phyloP scores from a whole-genome alignment of 2,797 vertebrate species.

The Ceryle rudis region DNA sequence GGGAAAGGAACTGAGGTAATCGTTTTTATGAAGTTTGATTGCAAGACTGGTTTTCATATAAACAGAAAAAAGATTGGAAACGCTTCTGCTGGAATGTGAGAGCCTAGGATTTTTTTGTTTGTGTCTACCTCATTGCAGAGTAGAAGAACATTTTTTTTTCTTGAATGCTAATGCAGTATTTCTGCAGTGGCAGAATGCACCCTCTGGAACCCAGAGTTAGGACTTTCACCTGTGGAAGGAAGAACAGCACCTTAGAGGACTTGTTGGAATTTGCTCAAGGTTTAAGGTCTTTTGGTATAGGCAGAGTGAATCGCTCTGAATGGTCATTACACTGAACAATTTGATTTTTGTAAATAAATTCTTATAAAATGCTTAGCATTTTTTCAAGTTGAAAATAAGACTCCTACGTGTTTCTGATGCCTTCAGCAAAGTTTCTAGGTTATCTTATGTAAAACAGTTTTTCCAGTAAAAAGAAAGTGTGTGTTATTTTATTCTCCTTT shows the following conservation, averaged over 20 bases:
- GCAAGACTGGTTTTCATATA: neutral
- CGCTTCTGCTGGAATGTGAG: neutral
- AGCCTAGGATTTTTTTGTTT: neutral
- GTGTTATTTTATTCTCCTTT: neutral
- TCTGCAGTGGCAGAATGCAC: neutral
- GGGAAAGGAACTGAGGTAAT: neutral
- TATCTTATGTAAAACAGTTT: neutral
- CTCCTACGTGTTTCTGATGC: neutral
- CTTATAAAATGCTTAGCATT: neutral
- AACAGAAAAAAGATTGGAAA: neutral
- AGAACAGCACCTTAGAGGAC: fast-evolving
- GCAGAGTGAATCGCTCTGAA: neutral
- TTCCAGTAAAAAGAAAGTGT: neutral
- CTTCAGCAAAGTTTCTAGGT: neutral
- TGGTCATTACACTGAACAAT: neutral
- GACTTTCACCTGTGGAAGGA: neutral
- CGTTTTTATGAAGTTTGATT: neutral
- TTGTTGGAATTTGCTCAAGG: neutral
- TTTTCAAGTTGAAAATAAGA: neutral
- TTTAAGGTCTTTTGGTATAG: neutral
- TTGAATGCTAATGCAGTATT: neutral
- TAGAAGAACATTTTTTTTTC: neutral
- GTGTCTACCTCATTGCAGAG: too few species aligned
- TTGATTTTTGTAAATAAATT: neutral
- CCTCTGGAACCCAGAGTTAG: neutral